Base-by-base conservation (phyloP, 1,140 invertebrate species). In the Oryctes rhinoceros region DNA sequence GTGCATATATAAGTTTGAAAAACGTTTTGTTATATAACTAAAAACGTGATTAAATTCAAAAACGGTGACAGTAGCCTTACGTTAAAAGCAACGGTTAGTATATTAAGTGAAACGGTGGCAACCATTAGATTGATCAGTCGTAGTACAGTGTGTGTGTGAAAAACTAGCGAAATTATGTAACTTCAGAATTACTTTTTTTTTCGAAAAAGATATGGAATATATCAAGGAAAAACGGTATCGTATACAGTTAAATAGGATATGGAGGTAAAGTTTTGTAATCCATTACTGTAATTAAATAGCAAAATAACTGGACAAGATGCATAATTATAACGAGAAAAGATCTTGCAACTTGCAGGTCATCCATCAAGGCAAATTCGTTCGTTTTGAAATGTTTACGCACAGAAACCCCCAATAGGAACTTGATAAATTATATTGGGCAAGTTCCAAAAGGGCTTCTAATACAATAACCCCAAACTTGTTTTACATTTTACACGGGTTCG, bases 231-330 rank as follows among this genome's bases (percentile, higher is more conserved):
- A 24, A 67, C 65, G 20, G 65, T 67, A 30, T 24, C 20, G 4
- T 67, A 67, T 67, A 67, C 65, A 67, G 65, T 67, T 67, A 67
- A 18, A 67, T 48, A 48, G 9, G 3, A 53, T 67, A 67, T 67
- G 65, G n/a, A 67, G 65, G 65, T 67, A 67, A 67, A 18, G 65
- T 67, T 67, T 67, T 67, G 65, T 67, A 67, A 67, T 67, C 18
- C 18, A 67, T 67, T 67, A 67, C 65, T 30, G 65, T 67, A 67
- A 67, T 67, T 67, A 20, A 65, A 67, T 67, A 30, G 10, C 6
- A 67, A 67, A 67, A 67, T 67, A 67, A 67, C 65, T 20, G 71
- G 71, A 74, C 7, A 74, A 30, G 39, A 44, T 44, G 9, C 39
- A 44, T 44, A 44, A 44, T 44, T 44, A 44, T 44, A 7, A 44